Conservation (phyloP, 37 sponge, comb jelly and placozoan species). For the Petrosia ficiformis region DNA sequence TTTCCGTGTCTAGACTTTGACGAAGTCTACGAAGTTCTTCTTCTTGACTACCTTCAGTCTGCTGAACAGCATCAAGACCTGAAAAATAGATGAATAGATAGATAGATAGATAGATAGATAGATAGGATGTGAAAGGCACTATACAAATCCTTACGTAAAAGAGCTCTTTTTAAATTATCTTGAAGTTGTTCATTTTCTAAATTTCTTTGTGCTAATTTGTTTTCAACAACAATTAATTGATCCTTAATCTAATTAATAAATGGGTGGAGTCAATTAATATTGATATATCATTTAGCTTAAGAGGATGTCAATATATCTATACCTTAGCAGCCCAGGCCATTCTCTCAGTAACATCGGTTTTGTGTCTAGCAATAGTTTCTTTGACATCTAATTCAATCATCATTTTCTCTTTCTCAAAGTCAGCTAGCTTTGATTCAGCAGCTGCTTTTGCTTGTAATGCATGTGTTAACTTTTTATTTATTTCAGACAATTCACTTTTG, state of each 20-base stretch:
- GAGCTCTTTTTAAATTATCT: conserved; percentile 1
- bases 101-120: not conserved
- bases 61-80: conserved; percentile 17
- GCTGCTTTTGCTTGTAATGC: conserved; percentile 33
- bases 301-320: not conserved
- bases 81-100: not conserved
- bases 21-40: conserved; percentile 34
- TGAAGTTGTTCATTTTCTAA: conserved; percentile 30
- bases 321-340: conserved; percentile 49
- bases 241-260: conserved; percentile 23
- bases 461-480: conserved; percentile 31
- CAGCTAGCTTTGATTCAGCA: conserved; percentile 46
- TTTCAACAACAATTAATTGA: conserved; percentile 14
- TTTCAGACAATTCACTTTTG: conserved; percentile 17
- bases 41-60: not conserved
- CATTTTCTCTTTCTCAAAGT: conserved; percentile 79
- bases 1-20: conserved; percentile 49
- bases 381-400: conserved; percentile 83
- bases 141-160: not conserved
- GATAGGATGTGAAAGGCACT: not conserved
- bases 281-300: not conserved
- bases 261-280: not conserved
- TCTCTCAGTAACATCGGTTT: conserved; percentile 58
- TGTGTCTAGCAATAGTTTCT: conserved; percentile 68
- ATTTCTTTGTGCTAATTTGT: conserved; percentile 37